These are phyloP conservation scores for Pseudachorutes palmiensis DNA, from an alignment of 1,140 invertebrate genomes.

Conservation along the genomic window DNA sequence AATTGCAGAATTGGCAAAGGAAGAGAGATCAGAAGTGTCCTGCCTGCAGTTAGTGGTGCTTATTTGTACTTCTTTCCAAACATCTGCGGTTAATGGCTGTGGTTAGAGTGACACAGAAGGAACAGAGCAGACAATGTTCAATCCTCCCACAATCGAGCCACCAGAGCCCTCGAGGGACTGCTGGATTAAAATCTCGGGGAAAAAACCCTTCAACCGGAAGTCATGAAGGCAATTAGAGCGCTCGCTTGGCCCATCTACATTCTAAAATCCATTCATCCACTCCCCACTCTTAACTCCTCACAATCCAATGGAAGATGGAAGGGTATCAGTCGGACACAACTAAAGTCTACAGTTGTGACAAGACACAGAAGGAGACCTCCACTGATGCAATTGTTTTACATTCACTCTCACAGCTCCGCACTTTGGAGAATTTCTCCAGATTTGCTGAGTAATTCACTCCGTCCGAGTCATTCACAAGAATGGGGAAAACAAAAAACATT, in stretches of 20 bases:
- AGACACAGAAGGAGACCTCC: no score
- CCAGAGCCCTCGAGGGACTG: neutral
- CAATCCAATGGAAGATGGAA: no score
- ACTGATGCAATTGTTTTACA: no score
- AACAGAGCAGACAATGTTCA: neutral
- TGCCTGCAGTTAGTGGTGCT: neutral
- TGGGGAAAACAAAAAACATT: neutral
- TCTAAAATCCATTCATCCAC: neutral
- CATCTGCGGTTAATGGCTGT: neutral
- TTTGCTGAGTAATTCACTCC: neutral
- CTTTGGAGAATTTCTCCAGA: neutral
- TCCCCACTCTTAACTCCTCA: no score
- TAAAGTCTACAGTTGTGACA: no score
- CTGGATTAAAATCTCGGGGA: neutral
- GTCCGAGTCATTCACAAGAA: neutral
- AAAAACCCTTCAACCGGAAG: slow-evolving; percentile 26
- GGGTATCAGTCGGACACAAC: no score
- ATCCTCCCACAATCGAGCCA: neutral
- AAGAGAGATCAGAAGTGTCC: neutral
- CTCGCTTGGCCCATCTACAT: neutral
- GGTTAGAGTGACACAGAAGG: no score
- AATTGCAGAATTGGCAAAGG: neutral
- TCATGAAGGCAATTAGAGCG: slow-evolving; percentile 25
- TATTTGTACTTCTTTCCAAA: neutral
- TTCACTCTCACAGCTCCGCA: no score